Percentiles rank a stretch among this genome's conserved stretches.
Evolutionary conservation across 2,113 vertebrate species (phyloP).

Genomic region (Pedionomus torquatus): DNA sequence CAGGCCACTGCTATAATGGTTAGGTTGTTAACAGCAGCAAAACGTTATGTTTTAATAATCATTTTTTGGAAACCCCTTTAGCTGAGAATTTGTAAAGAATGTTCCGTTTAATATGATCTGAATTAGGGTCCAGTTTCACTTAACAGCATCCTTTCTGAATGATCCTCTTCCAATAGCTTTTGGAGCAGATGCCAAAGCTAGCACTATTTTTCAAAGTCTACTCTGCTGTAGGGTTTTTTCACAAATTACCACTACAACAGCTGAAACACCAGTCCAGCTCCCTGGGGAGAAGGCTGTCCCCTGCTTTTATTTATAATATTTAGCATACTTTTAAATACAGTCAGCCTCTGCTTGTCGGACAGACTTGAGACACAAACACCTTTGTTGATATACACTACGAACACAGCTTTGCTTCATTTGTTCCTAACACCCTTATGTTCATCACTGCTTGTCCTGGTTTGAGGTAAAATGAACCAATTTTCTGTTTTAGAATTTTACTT

Average conservation of each 20-base stretch:
- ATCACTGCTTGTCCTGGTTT: neutral
- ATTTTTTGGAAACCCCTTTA: slow-evolving; percentile 8
- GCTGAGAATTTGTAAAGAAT: slow-evolving; percentile 39
- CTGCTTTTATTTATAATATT: neutral
- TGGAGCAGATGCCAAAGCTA: slow-evolving; percentile 33
- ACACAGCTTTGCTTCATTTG: neutral
- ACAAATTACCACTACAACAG: slow-evolving; percentile 21
- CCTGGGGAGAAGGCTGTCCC: neutral
- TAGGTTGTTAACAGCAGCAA: slow-evolving; percentile 37
- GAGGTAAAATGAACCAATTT: too few relatives aligned
- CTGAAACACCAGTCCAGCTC: neutral
- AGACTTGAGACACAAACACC: neutral
- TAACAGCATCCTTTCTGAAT: slow-evolving; percentile 40
- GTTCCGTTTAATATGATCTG: slow-evolving; percentile 1
- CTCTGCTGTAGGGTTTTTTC: neutral
- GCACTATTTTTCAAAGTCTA: neutral
- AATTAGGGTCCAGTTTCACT: slow-evolving; percentile 8
- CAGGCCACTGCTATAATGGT: neutral
- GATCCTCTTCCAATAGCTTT: slow-evolving; percentile 16
- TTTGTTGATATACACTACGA: neutral
- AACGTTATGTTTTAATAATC: neutral
- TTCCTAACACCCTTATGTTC: neutral
- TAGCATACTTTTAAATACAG: neutral
- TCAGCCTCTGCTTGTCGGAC: neutral
- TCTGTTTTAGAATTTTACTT: too few relatives aligned